Conservation (phyloP, 2,113 vertebrate species). For the Rhea americana region DNA sequence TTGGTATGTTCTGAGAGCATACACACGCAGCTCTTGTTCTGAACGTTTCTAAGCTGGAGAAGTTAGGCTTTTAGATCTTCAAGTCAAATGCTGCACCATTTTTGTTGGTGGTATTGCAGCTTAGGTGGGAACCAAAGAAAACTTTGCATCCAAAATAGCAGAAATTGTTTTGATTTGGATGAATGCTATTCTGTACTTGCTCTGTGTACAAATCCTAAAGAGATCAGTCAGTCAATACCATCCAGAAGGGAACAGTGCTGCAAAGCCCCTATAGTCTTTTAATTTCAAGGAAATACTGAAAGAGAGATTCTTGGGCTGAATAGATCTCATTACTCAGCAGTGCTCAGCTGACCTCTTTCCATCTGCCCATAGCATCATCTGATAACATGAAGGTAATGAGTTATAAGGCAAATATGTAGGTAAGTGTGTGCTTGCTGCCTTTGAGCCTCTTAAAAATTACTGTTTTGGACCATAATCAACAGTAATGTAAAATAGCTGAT, state of each 20-base stretch:
- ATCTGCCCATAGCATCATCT: not conserved
- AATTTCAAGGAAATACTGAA: not conserved
- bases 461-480: not conserved
- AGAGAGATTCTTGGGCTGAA: not conserved
- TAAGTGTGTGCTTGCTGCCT: not conserved
- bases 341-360: not conserved
- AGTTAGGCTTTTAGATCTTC: not conserved
- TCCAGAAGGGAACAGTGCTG: not conserved
- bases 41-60: not conserved
- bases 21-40: not conserved
- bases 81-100: not conserved
- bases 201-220: accelerated
- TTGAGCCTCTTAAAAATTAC: not conserved
- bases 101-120: not conserved
- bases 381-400: not conserved
- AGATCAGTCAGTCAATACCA: not conserved
- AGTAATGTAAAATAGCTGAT: not conserved
- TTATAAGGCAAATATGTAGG: not conserved
- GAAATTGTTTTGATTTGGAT: not conserved
- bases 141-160: not conserved
- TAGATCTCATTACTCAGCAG: not conserved
- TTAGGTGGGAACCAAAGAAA: not conserved
- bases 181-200: not conserved
- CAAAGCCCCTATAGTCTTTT: accelerated
- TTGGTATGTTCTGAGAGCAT: not conserved